Percentiles rank a stretch among this genome's conserved stretches.
Evolutionary conservation across 2,888 invertebrate genomes (phyloP).

Genomic region (Byasa hedistus): DNA sequence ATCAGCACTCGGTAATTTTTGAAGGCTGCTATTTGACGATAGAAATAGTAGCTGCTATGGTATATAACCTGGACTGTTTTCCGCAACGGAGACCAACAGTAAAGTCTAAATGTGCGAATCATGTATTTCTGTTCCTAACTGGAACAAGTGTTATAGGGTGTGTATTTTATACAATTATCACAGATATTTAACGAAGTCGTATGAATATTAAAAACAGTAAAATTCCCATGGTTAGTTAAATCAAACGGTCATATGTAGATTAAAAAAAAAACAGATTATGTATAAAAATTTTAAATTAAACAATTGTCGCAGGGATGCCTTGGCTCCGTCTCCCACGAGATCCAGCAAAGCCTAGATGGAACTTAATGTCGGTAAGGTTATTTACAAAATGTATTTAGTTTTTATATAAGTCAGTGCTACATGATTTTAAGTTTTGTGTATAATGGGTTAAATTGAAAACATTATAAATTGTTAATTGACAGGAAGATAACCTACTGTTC

Average conservation of each 20-base stretch:
- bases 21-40: too few relatives aligned
- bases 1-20: too few relatives aligned
- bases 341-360: conserved; percentile 66
- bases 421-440: background rate
- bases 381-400: background rate
- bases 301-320: conserved; percentile 66
- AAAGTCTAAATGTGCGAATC: background rate
- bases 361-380: conserved; percentile 23
- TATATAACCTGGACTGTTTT: too few relatives aligned
- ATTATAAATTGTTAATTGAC: too few relatives aligned
- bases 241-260: background rate
- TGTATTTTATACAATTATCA: background rate
- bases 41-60: too few relatives aligned
- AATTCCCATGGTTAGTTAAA: too few relatives aligned
- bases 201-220: too few relatives aligned
- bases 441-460: too few relatives aligned
- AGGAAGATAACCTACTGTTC: too few relatives aligned
- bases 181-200: background rate
- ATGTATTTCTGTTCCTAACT: too few relatives aligned
- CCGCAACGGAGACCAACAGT: too few relatives aligned
- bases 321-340: conserved; percentile 75
- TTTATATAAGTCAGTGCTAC: background rate
- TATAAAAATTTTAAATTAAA: background rate
- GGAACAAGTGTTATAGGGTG: too few relatives aligned
- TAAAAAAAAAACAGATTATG: background rate